Base-by-base conservation (phyloP, 2,797 vertebrate species). In the Falco novaeseelandiae region DNA sequence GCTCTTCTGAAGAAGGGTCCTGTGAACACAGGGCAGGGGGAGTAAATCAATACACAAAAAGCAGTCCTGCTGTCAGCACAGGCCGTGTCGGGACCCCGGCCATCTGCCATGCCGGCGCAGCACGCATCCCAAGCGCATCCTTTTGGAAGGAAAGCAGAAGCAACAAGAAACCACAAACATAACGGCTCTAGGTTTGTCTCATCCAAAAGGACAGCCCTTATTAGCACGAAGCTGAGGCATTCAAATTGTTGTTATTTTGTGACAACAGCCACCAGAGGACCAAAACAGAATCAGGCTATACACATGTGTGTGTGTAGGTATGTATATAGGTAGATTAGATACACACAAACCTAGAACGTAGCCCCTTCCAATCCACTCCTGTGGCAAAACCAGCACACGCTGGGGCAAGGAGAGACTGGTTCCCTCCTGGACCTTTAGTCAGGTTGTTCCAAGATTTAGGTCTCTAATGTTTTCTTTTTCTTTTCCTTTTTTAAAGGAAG, bases 1-100 rank as follows among this genome's bases (percentile, higher is more conserved):
- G 98, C 73, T 99, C 99, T 97, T 99, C 99, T 10, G 99, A 99
- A 15, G 99, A 98, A 1, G 99, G 98, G 80, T 99, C 99, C 99
- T 99, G 94, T 3, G 44, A 66, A 90, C 20, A 14, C 1, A 23
- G 3, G 26, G 40, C 48, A 63, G 20, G 34, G 48, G 51, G 18
- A 77, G 19, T 0, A 54, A 29, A 34, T 44, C 15, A 78, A 80
- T 6, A 59, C 36, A 8, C 6, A 67, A 26, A 57, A n/a, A 32
- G 2, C 42, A 32, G 54, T 8, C 23, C 20, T 9, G 3, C 22
- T 14, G 8, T 5, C 73, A 76, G 82, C 52, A 36, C 0, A 42
- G 77, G n/a, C 46, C 20, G 3, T 5, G 9, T 38, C 52, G 40
- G 76, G 73, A 34, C 55, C 63, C 6, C 27, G 46, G 65, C 73